Base-by-base conservation (phyloP, 2,888 invertebrate genomes). In the Drosophila hamatofila region DNA sequence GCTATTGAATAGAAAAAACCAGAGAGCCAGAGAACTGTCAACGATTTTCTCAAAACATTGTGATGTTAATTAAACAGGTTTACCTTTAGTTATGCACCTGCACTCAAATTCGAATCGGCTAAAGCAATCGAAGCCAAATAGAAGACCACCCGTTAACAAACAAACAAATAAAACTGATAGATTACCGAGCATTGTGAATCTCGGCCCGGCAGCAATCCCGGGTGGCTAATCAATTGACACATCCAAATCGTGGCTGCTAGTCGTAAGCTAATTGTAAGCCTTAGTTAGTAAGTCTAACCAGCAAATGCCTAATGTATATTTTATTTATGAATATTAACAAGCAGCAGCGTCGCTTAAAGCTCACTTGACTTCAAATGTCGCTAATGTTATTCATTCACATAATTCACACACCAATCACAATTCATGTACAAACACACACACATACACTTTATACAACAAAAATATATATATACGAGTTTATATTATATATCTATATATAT, bases 1-100 rank as follows among this genome's bases (percentile, higher is more conserved):
- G 95, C 91, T 95, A 93, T 90, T 88, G 67, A 82, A 41, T 44
- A 44, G 2, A 21, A 48, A 14, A 21, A 48, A 14, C 35, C 30
- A 30, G 2, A 37, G 35, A 51, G n/a, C 25, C 44, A 55, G 54
- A 44, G 30, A 30, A 30, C 12, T 25, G 39, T 23, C 39, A 46
- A n/a, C 52, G 14, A 37, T 63, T 61, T 61, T 41, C 49, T 30
- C 58, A 55, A 55, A 84, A 56, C 65, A 75, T 59, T 85, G 88
- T 83, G 88, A 83, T 83, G 86, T 80, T 65, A 80, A 66, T 79
- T 62, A 75, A 65, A 77, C 80, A 77, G 80, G 78, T 75, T 75
- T 63, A 75, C 46, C 46, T 71, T 75, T 75, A 77, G 75, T 75
- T 75, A 35, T 37, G 69, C 55, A 62, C 60, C 69, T 58, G 69